These are phyloP conservation scores for human (Homo sapiens) DNA, from an alignment of 2,113 vertebrate genomes.

Conservation along the genomic window GRCh38 chr7:49256501-49257000, in stretches of 20 bases:
- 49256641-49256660: neutral
- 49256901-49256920: too few relatives aligned
- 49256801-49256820: neutral
- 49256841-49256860: neutral
- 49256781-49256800: neutral
- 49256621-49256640: neutral
- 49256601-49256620: neutral
- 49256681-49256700: neutral
- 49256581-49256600: neutral
- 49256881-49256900: too few relatives aligned
- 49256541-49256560: neutral
- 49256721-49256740: neutral
- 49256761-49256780: neutral
- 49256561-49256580: neutral
- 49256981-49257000: neutral
- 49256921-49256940: neutral
- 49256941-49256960: neutral
- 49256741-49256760: neutral
- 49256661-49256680: neutral
- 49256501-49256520: neutral
- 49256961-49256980: neutral
- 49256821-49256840: neutral
- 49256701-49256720: neutral
- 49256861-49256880: neutral
- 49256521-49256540: neutral